A percentile compares a stretch with the other conserved stretches of the same genome.
These are phyloP conservation scores for Anthoscopus minutus DNA, from an alignment of 2,113 vertebrate species.

Conservation along the genomic window DNA sequence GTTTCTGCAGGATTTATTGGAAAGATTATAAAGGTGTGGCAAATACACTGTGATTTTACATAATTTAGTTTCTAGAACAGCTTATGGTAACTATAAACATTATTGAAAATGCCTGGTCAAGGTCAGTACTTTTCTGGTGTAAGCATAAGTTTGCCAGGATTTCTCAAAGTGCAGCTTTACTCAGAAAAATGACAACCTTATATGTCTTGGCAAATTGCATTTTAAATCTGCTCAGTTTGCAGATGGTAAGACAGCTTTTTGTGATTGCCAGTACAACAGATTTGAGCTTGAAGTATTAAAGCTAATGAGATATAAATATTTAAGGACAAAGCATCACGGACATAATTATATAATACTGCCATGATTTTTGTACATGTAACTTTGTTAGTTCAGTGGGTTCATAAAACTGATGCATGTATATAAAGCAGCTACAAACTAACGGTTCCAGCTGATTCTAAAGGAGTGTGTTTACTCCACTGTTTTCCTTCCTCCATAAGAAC, in stretches of 20 bases:
- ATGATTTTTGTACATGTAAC: neutral
- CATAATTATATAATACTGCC: neutral
- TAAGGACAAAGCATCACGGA: slow-evolving; percentile 1
- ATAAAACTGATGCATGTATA: neutral
- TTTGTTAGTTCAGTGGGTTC: neutral
- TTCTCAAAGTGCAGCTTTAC: slow-evolving; percentile 4
- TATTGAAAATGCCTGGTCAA: slow-evolving; percentile 53
- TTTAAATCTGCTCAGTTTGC: neutral
- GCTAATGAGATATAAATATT: neutral
- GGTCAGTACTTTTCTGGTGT: slow-evolving; percentile 32
- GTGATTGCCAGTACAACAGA: neutral
- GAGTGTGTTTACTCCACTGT: neutral
- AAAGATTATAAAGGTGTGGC: slow-evolving; percentile 59
- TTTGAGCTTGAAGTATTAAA: neutral
- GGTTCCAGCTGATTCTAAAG: neutral
- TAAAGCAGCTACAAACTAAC: neutral
- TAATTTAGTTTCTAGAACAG: slow-evolving; percentile 42
- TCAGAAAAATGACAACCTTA: slow-evolving; percentile 13
- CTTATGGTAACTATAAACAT: slow-evolving; percentile 59
- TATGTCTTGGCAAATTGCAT: neutral
- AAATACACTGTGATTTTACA: slow-evolving; percentile 66
- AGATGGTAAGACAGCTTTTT: neutral
- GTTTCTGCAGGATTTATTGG: slow-evolving; percentile 69
- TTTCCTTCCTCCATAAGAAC: neutral
- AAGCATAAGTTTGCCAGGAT: slow-evolving; percentile 40